Evolutionary conservation across 64 coral and sea anemone species (phyloP).

Genomic region (Acropora tenuis): DNA sequence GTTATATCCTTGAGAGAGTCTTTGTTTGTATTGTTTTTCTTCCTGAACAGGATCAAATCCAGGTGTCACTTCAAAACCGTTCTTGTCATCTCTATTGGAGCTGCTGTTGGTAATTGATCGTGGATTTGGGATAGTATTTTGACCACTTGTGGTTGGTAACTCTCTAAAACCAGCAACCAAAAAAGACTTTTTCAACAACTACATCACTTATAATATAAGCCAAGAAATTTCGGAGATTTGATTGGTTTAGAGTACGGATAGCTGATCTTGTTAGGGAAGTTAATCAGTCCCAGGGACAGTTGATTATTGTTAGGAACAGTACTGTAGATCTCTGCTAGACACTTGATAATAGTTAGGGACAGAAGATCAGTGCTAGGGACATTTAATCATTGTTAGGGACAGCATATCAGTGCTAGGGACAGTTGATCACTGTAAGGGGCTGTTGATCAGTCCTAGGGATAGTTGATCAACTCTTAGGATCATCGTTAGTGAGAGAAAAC

Average conservation of each 20-base stretch:
- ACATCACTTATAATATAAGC: no score
- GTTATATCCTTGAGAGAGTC: constrained; percentile 27
- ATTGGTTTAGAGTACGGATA: no score
- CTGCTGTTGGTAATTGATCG: constrained; percentile 57
- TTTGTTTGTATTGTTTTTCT: constrained; percentile 23
- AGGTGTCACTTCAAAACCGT: constrained; percentile 52
- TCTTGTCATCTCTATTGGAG: constrained; percentile 56
- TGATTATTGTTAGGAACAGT: no score
- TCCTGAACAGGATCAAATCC: constrained; percentile 20
- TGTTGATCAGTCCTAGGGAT: no score
- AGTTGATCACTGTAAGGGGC: no score
- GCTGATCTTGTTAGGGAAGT: no score
- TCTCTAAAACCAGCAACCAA: constrained; percentile 50
- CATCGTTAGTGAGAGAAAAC: no score
- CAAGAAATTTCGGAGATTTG: no score
- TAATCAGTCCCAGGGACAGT: no score
- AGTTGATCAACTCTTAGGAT: no score
- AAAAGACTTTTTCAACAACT: not conserved
- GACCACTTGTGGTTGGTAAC: constrained; percentile 66
- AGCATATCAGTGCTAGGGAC: no score
- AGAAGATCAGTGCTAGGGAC: not conserved
- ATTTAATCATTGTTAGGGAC: no score
- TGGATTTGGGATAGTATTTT: constrained; percentile 15
- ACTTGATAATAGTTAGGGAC: not conserved
- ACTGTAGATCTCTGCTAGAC: not conserved